Conservation (phyloP, 2,113 vertebrate genomes). For the Silurus meridionalis region DNA sequence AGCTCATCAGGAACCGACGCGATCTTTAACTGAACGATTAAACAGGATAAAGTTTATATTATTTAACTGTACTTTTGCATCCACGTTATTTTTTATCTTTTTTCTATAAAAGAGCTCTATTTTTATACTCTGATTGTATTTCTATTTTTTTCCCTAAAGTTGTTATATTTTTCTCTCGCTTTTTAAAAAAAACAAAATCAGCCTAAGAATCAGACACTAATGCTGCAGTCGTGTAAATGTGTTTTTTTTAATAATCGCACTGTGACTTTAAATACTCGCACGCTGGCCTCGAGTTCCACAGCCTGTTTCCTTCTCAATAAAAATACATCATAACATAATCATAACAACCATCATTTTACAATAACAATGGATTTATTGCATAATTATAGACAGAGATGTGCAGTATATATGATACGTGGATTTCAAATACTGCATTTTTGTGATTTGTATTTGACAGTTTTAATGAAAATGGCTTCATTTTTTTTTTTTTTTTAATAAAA, state of each 20-base stretch:
- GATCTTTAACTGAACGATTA: too few species aligned
- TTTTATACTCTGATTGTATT: constrained; percentile 3
- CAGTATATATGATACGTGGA: too few species aligned
- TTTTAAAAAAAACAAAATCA: not conserved
- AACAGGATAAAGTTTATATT: not conserved
- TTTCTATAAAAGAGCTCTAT: not conserved
- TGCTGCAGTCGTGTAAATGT: constrained; percentile 38
- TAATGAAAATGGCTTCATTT: too few species aligned
- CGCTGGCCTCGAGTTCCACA: constrained; percentile 53
- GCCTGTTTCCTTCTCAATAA: too few species aligned
- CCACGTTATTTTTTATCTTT: constrained; percentile 9
- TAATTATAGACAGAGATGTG: too few species aligned
- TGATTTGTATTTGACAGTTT: too few species aligned
- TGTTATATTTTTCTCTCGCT: constrained; percentile 62
- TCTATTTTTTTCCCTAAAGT: constrained; percentile 11
- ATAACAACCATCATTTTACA: too few species aligned
- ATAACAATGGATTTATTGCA: too few species aligned
- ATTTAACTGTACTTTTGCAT: not conserved
- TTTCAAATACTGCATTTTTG: too few species aligned
- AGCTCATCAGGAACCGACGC: not conserved
- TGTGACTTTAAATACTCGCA: constrained; percentile 69
- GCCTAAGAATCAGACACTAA: constrained; percentile 59
- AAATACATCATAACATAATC: too few species aligned
- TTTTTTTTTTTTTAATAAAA: too few species aligned
- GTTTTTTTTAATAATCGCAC: constrained; percentile 59